Evolutionary conservation across 2,888 invertebrate species (phyloP).

Genomic region (Ametastegia equiseti): DNA sequence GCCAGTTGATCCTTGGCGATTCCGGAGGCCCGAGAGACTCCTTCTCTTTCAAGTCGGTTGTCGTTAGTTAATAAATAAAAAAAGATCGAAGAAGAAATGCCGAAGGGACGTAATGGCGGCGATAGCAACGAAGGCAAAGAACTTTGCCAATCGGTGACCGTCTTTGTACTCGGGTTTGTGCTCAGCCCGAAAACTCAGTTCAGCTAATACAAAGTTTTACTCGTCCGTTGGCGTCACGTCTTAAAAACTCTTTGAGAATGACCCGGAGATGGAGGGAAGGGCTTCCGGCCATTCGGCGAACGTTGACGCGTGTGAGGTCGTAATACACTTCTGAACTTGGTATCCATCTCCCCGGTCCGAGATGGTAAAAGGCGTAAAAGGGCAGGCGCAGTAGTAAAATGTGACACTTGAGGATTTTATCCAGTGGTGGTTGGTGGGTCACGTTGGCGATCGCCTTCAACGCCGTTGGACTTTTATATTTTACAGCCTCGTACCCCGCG

Average conservation of each 20-base stretch:
- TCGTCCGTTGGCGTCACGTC: conserved; percentile 37
- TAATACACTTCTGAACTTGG: conserved; percentile 30
- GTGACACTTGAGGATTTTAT: conserved; percentile 61
- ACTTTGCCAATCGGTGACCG: conserved; percentile 21
- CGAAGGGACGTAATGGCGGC: not conserved
- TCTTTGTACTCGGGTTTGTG: not conserved
- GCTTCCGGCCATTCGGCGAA: conserved; percentile 41
- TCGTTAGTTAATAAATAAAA: not conserved
- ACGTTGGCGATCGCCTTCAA: conserved; percentile 35
- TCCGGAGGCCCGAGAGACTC: not conserved
- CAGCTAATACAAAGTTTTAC: conserved; percentile 39
- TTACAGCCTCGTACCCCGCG: conserved; percentile 35
- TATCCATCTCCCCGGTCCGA: conserved; percentile 20
- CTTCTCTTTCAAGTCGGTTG: not conserved
- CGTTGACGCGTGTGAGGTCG: conserved; percentile 43
- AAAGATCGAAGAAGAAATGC: not conserved
- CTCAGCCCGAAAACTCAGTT: not conserved
- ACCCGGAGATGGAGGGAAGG: conserved; percentile 32
- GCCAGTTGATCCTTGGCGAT: not conserved
- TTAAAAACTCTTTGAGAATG: conserved; percentile 40
- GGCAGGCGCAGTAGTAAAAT: conserved; percentile 57
- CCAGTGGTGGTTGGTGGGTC: conserved; percentile 47
- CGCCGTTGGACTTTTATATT: conserved; percentile 36
- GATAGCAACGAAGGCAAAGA: not conserved
- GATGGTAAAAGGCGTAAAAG: conserved; percentile 34